A percentile compares a stretch with the other conserved stretches of the same genome.
Conservation (phyloP, 2,797 vertebrate genomes). For the Malacoraja senta region DNA sequence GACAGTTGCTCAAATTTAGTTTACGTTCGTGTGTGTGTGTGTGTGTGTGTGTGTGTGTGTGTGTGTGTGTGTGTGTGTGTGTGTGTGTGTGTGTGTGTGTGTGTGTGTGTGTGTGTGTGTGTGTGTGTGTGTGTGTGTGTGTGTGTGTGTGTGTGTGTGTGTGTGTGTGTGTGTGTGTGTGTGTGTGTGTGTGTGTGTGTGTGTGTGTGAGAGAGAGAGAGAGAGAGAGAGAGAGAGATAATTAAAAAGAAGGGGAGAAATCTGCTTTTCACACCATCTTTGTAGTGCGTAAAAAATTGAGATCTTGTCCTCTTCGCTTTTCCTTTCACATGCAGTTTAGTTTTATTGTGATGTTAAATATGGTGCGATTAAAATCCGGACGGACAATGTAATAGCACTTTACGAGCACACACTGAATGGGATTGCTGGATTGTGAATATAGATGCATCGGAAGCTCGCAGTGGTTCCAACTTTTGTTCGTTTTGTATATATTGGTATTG, state of each 20-base stretch:
- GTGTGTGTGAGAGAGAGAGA: neutral
- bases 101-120: too few relatives aligned
- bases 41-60: too few relatives aligned
- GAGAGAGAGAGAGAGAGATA: neutral
- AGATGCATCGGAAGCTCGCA: slow-evolving; percentile 19
- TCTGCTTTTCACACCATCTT: slow-evolving; percentile 25
- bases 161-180: too few relatives aligned
- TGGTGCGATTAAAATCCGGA: slow-evolving; percentile 7
- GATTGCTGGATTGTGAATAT: slow-evolving; percentile 36
- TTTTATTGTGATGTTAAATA: slow-evolving; percentile 34
- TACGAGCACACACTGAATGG: slow-evolving; percentile 12
- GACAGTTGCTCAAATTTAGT: neutral
- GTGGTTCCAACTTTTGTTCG: slow-evolving; percentile 34
- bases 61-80: too few relatives aligned
- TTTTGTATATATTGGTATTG: slow-evolving; percentile 33
- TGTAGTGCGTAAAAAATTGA: neutral
- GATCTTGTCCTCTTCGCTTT: neutral
- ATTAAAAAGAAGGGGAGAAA: neutral
- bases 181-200: too few relatives aligned
- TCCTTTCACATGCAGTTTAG: slow-evolving; percentile 5
- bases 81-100: too few relatives aligned
- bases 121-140: too few relatives aligned
- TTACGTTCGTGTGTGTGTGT: neutral
- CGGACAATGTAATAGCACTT: slow-evolving; percentile 35
- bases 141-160: too few relatives aligned